Evolutionary conservation across 2,113 vertebrate genomes (phyloP).

Genomic region (Pipa parva): DNA sequence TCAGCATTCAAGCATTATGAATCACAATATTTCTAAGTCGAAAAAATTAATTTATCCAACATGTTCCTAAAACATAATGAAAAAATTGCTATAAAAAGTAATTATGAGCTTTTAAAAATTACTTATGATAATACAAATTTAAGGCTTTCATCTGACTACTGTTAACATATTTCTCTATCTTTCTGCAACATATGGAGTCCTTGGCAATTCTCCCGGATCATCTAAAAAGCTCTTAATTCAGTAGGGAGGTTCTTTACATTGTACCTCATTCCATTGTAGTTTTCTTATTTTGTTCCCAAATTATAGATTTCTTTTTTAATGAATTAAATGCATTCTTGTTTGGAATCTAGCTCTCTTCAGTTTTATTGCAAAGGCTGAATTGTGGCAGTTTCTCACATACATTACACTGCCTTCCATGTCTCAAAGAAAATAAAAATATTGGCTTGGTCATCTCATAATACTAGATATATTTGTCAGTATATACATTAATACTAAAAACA

Average conservation of each 20-base stretch:
- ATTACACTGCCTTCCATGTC: too few species aligned
- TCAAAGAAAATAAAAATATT: too few species aligned
- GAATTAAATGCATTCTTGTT: too few species aligned
- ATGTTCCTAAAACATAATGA: neutral
- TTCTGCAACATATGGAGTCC: neutral
- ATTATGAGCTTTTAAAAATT: neutral
- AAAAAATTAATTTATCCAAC: neutral
- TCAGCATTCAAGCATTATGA: neutral
- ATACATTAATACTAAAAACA: too few species aligned
- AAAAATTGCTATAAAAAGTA: conserved; percentile 3
- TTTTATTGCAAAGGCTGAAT: too few species aligned
- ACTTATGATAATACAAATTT: neutral
- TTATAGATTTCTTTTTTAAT: too few species aligned
- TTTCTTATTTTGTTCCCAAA: neutral
- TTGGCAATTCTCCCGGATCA: conserved; percentile 14
- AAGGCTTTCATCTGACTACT: neutral
- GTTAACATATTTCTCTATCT: conserved; percentile 5
- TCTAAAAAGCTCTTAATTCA: conserved; percentile 6
- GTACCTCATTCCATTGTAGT: neutral
- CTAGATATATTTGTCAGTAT: too few species aligned
- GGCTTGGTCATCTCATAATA: too few species aligned
- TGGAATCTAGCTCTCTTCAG: too few species aligned
- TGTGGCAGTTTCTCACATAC: too few species aligned
- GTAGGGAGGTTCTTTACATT: conserved; percentile 12
- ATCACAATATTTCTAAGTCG: neutral